A percentile compares a stretch with the other conserved stretches of the same genome.
These are phyloP conservation scores for Crocuta crocuta DNA, from an alignment of 2,113 vertebrate species.

Conservation along the genomic window DNA sequence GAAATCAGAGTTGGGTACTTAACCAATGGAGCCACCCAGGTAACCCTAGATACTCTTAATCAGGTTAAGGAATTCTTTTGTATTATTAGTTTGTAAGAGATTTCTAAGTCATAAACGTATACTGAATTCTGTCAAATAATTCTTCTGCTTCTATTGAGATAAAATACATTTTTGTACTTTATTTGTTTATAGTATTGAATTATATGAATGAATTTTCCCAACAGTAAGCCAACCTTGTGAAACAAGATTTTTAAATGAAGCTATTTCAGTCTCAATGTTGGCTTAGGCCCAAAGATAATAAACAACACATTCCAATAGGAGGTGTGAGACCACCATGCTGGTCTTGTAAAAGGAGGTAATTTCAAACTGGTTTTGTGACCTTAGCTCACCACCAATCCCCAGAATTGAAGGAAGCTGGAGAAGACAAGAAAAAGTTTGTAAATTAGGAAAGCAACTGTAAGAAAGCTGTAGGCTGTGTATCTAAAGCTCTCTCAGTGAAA, in stretches of 20 bases:
- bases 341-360: conserved; percentile 38
- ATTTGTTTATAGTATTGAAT: conserved; percentile 35
- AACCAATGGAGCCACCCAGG: no score
- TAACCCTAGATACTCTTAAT: background rate
- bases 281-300: conserved; percentile 42
- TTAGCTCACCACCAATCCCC: background rate
- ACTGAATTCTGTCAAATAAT: conserved; percentile 39
- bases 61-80: conserved; percentile 23
- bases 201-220: conserved; percentile 44
- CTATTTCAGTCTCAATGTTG: conserved; percentile 48
- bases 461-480: background rate
- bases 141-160: conserved; percentile 38
- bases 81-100: conserved; percentile 28
- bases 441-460: background rate
- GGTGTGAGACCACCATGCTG: conserved; percentile 49
- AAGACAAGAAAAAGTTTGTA: background rate
- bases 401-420: conserved; percentile 20
- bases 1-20: no score
- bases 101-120: conserved; percentile 19
- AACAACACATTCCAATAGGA: conserved; percentile 61
- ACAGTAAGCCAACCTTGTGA: conserved; percentile 32
- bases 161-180: conserved; percentile 26
- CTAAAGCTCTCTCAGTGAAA: conserved; percentile 4
- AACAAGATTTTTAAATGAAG: conserved; percentile 51
- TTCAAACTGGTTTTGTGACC: conserved; percentile 52